These are phyloP conservation scores for Callopanchax toddi DNA, from an alignment of 2,113 vertebrate species.

Conservation along the genomic window DNA sequence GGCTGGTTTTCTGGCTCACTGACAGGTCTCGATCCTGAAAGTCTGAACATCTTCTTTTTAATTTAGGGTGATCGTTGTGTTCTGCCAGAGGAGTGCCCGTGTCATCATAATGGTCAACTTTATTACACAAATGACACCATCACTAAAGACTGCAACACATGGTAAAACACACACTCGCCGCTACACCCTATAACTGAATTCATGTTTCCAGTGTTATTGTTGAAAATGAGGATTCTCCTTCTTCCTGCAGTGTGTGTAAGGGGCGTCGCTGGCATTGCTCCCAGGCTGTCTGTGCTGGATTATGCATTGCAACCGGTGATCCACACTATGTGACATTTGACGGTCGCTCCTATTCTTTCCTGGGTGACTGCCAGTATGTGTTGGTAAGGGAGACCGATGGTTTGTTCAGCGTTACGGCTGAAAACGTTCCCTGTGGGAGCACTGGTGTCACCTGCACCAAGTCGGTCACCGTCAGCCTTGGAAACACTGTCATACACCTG, in stretches of 20 bases:
- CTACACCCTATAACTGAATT: too few species aligned
- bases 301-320: conserved; percentile 89
- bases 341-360: conserved; percentile 86
- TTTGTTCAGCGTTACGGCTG: conserved; percentile 82
- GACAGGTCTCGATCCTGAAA: not conserved
- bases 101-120: conserved; percentile 84
- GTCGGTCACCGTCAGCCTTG: conserved; percentile 84
- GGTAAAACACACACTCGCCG: conserved; percentile 73
- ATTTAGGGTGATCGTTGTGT: conserved; percentile 84
- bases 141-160: conserved; percentile 88
- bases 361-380: conserved; percentile 91
- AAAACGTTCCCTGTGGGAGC: conserved; percentile 90
- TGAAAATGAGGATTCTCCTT: not conserved
- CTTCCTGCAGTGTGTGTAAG: conserved; percentile 79
- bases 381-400: conserved; percentile 81
- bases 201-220: too few species aligned
- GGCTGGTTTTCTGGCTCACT: too few species aligned
- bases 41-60: not conserved
- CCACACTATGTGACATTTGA: conserved; percentile 93
- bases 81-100: conserved; percentile 85
- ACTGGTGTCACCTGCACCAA: conserved; percentile 90
- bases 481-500: conserved; percentile 85
- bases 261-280: conserved; percentile 85
- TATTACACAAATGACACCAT: conserved; percentile 88
- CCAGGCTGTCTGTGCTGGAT: conserved; percentile 75